Evolutionary conservation across 2,888 invertebrate species (phyloP).

Genomic region (Lucinisca nassula): DNA sequence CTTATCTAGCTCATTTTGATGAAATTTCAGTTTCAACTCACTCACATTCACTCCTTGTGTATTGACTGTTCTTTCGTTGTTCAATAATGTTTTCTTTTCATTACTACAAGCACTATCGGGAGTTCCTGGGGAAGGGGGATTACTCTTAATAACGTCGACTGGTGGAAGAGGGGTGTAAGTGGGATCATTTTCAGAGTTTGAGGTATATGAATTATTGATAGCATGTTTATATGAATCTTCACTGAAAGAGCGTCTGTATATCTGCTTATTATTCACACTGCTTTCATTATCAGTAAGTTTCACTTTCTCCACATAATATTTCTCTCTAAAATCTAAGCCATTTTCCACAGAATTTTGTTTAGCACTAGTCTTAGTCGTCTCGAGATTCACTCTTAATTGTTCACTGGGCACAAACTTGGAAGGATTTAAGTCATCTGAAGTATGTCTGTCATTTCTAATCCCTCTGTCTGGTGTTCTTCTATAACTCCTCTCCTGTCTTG

Average conservation of each 20-base stretch:
- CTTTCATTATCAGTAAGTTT: background rate
- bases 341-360: background rate
- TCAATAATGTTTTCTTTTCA: constrained; percentile 32
- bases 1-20: constrained; percentile 59
- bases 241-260: constrained; percentile 49
- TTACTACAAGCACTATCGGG: constrained; percentile 27
- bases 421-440: background rate
- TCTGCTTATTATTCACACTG: background rate
- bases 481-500: constrained; percentile 18
- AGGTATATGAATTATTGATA: constrained; percentile 43
- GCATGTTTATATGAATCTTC: constrained; percentile 58
- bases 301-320: background rate
- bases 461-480: constrained; percentile 40
- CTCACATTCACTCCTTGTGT: constrained; percentile 28
- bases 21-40: constrained; percentile 51
- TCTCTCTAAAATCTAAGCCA: background rate
- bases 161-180: constrained; percentile 35
- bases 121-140: background rate
- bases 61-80: constrained; percentile 51
- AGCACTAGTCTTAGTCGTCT: background rate
- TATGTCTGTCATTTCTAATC: constrained; percentile 19
- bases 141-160: constrained; percentile 4
- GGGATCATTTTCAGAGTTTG: constrained; percentile 47
- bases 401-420: background rate
- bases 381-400: background rate